A percentile compares a stretch with the other conserved stretches of the same genome.
Evolutionary conservation across 2,888 invertebrate species (phyloP).

Genomic region (Protonemura montana): DNA sequence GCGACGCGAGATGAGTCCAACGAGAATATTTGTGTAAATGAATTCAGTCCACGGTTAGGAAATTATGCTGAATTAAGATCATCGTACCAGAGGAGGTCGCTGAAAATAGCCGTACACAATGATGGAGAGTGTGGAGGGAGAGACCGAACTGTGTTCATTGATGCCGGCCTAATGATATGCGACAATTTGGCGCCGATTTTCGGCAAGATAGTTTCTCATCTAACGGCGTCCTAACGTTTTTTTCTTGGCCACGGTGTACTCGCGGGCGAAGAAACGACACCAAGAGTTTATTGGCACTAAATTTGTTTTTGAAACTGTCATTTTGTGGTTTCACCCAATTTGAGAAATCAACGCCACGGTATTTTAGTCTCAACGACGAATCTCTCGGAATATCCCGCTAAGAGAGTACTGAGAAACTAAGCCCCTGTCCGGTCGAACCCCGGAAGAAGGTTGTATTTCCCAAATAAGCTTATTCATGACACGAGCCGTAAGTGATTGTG

Average conservation of each 20-base stretch:
- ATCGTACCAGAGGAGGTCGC: background rate
- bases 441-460: background rate
- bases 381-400: background rate
- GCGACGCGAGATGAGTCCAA: background rate
- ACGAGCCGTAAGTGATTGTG: background rate
- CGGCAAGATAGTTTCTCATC: background rate
- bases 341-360: background rate
- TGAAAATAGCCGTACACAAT: constrained; percentile 27
- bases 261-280: background rate
- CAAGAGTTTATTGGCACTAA: background rate
- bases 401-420: background rate
- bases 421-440: background rate
- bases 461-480: background rate
- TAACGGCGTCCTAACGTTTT: background rate
- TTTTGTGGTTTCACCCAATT: background rate
- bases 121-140: background rate
- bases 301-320: background rate
- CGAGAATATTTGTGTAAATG: background rate
- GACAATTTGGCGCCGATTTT: constrained; percentile 27
- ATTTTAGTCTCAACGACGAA: background rate
- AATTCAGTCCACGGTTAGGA: background rate
- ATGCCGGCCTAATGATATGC: background rate
- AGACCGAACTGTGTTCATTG: background rate
- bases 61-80: constrained; percentile 24
- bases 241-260: background rate